phyloP scores from a whole-genome alignment of 2,113 vertebrate species.

The Sitta europaea region DNA sequence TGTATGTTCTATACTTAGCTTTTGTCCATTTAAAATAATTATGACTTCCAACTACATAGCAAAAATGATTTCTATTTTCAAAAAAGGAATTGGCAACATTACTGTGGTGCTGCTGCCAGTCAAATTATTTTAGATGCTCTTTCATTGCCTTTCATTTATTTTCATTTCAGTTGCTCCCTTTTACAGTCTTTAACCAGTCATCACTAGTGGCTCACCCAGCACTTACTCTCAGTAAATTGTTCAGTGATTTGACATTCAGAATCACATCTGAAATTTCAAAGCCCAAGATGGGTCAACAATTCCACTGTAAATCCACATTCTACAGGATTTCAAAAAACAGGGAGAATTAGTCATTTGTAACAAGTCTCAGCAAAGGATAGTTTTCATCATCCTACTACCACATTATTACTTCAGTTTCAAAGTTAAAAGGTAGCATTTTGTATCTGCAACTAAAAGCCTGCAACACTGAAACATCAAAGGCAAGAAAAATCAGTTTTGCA shows the following conservation, averaged over 20 bases:
- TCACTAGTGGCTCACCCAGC: not conserved
- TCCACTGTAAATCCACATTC: not conserved
- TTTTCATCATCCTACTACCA: not conserved
- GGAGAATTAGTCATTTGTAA: not conserved
- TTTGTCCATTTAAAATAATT: constrained; percentile 25
- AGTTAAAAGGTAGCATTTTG: not conserved
- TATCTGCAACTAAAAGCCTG: not conserved
- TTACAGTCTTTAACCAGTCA: not conserved
- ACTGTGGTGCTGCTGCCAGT: not conserved
- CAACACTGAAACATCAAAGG: not conserved
- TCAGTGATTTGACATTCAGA: not conserved
- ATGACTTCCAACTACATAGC: not conserved
- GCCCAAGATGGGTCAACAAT: not conserved
- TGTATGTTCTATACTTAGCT: not conserved
- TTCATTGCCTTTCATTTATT: not conserved
- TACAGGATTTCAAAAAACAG: not conserved
- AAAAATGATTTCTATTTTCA: not conserved
- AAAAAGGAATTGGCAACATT: not conserved
- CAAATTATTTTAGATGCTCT: not conserved
- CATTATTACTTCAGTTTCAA: not conserved
- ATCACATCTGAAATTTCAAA: not conserved
- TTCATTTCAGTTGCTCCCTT: constrained; percentile 27
- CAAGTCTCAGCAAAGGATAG: not conserved
- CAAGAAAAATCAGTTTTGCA: not conserved
- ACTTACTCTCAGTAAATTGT: not conserved